phyloP scores from a whole-genome alignment of 2,113 vertebrate genomes.

The Ammospiza caudacuta region DNA sequence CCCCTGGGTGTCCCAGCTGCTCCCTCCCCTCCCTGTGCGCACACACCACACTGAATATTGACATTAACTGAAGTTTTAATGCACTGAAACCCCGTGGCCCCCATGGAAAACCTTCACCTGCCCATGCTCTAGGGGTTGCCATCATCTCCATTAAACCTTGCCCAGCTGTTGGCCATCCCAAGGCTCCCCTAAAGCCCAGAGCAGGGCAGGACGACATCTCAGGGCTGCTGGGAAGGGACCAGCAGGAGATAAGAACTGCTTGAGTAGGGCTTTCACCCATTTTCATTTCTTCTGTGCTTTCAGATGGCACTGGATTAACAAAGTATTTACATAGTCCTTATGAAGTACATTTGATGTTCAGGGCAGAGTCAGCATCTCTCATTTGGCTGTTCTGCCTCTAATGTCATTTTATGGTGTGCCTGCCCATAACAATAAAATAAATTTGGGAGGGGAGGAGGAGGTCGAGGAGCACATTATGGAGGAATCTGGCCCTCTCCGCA shows the following conservation, averaged over 20 bases:
- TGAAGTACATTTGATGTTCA: slow-evolving; percentile 16
- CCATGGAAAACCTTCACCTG: not conserved
- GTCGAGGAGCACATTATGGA: not conserved
- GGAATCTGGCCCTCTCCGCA: not conserved
- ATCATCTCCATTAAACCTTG: not conserved
- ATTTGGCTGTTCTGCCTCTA: not conserved
- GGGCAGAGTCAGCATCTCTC: slow-evolving; percentile 45
- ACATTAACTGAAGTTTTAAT: not conserved
- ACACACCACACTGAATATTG: rapidly evolving
- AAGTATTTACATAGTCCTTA: not conserved
- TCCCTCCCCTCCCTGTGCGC: not conserved
- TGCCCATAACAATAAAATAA: slow-evolving; percentile 52
- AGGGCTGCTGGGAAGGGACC: not conserved
- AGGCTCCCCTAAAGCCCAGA: not conserved
- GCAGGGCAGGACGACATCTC: not conserved
- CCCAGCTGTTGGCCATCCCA: not conserved
- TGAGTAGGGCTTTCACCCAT: not conserved
- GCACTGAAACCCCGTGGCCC: rapidly evolving
- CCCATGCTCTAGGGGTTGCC: not conserved
- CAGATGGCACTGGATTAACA: not conserved
- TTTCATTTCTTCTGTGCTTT: not conserved
- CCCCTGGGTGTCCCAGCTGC: not conserved
- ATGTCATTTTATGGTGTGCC: not conserved
- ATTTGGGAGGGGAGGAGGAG: not conserved
- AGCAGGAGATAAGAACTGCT: not conserved